Evolutionary conservation across 2,888 invertebrate species (phyloP).

Genomic region (Drosophila macrospina): DNA sequence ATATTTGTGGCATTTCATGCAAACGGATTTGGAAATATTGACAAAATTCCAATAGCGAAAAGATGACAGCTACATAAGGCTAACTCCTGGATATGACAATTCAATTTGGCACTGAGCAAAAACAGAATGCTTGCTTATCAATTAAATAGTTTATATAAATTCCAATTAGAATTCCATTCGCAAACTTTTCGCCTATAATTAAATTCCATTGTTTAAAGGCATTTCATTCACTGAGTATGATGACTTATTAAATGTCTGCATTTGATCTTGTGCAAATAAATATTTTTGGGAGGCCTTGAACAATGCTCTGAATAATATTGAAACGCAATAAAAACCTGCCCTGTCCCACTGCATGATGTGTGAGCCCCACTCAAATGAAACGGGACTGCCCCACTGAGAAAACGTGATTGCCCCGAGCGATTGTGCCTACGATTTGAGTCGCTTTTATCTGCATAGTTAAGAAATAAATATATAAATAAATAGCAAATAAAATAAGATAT

Average conservation of each 20-base stretch:
- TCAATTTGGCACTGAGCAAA: conserved; percentile 1
- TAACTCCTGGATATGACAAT: conserved; percentile 31
- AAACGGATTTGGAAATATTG: conserved; percentile 58
- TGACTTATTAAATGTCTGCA: conserved; percentile 27
- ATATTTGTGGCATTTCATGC: conserved; percentile 55
- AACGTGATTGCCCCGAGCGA: conserved; percentile 67
- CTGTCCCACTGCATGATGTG: conserved; percentile 52
- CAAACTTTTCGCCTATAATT: conserved; percentile 3
- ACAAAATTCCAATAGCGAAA: conserved; percentile 40
- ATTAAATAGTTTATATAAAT: neutral
- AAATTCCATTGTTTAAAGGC: conserved; percentile 25
- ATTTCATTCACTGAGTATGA: neutral
- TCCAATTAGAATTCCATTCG: conserved; percentile 18
- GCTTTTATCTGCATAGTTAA: conserved; percentile 55
- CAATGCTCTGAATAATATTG: conserved; percentile 26
- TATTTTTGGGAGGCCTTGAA: conserved; percentile 24
- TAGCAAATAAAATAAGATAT: conserved; percentile 22
- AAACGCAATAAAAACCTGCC: conserved; percentile 42
- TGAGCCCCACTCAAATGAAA: conserved; percentile 17
- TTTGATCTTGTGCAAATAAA: conserved; percentile 61
- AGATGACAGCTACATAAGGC: conserved; percentile 39
- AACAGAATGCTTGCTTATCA: neutral
- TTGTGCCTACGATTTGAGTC: conserved; percentile 33
- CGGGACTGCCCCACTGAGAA: conserved; percentile 49
- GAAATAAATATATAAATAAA: conserved; percentile 32